Evolutionary conservation across 2,113 vertebrate genomes (phyloP).

Genomic region (Xenopus laevis): DNA sequence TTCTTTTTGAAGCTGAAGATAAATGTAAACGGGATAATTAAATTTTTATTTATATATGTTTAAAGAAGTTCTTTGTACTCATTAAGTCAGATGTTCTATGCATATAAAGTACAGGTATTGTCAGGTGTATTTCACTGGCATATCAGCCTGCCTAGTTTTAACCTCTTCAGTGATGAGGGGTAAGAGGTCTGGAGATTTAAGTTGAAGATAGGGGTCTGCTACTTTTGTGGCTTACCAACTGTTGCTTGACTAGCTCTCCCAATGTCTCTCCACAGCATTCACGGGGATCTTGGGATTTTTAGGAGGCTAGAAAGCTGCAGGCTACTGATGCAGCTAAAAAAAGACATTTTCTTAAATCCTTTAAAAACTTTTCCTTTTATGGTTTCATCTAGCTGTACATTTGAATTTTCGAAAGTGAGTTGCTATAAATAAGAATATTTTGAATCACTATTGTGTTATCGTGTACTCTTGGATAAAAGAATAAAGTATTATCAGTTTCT

Average conservation of each 20-base stretch:
- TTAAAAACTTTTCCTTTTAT: background rate
- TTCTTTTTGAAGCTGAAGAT: slow-evolving; percentile 77
- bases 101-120: slow-evolving; percentile 59
- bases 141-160: slow-evolving; percentile 46
- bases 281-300: background rate
- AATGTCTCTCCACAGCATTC: background rate
- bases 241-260: background rate
- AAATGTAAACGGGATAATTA: slow-evolving; percentile 53
- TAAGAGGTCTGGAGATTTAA: slow-evolving; percentile 56
- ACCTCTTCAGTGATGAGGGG: slow-evolving; percentile 4
- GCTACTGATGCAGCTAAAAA: background rate
- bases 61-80: slow-evolving; percentile 60
- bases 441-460: slow-evolving; percentile 75
- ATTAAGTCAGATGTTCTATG: slow-evolving; percentile 61
- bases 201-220: slow-evolving; percentile 29
- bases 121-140: slow-evolving; percentile 52
- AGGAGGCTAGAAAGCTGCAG: background rate
- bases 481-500: slow-evolving; percentile 76
- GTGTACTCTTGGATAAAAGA: slow-evolving; percentile 53
- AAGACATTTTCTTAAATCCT: slow-evolving; percentile 50
- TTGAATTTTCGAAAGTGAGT: slow-evolving; percentile 66
- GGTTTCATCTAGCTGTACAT: slow-evolving; percentile 63
- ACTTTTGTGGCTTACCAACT: background rate
- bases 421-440: slow-evolving; percentile 64
- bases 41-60: slow-evolving; percentile 72